Conservation (phyloP, 1,140 invertebrate species). For the Bombus superbus region DNA sequence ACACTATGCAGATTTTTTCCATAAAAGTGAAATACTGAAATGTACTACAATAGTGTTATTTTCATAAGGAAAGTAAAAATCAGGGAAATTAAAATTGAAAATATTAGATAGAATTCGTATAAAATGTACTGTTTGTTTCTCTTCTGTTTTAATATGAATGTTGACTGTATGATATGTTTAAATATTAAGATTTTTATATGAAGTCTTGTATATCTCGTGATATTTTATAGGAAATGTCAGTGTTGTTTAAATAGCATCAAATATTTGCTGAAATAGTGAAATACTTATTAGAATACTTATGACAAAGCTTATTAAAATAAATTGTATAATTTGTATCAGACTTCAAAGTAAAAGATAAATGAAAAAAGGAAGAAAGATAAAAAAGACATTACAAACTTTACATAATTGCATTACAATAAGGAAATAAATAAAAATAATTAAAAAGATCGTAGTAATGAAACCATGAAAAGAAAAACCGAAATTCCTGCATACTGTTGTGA, state of each 20-base stretch:
- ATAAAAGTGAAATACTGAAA: slow-evolving; percentile 30
- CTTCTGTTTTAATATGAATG: neutral
- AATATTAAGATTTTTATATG: slow-evolving; percentile 4
- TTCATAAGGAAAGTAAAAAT: too few relatives aligned
- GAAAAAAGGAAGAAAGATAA: neutral
- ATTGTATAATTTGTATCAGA: neutral
- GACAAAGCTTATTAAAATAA: neutral
- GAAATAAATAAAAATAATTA: slow-evolving; percentile 42
- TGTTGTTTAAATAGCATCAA: neutral
- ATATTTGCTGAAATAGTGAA: neutral
- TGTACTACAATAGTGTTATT: neutral
- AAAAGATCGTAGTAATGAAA: slow-evolving; percentile 15
- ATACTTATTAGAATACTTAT: slow-evolving; percentile 7
- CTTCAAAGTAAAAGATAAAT: neutral
- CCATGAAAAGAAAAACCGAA: slow-evolving; percentile 16
- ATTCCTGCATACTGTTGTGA: neutral
- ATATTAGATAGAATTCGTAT: slow-evolving; percentile 1
- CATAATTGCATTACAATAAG: slow-evolving; percentile 51
- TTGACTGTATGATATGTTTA: neutral
- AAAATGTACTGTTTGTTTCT: neutral
- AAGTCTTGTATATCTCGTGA: neutral
- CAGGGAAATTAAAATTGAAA: too few relatives aligned
- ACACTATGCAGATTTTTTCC: neutral
- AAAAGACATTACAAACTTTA: slow-evolving; percentile 6
- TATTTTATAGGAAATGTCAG: slow-evolving; percentile 10